A percentile compares a stretch with the other conserved stretches of the same genome.
phyloP scores from a whole-genome alignment of 2,888 invertebrate species.

The Linyphia triangularis region DNA sequence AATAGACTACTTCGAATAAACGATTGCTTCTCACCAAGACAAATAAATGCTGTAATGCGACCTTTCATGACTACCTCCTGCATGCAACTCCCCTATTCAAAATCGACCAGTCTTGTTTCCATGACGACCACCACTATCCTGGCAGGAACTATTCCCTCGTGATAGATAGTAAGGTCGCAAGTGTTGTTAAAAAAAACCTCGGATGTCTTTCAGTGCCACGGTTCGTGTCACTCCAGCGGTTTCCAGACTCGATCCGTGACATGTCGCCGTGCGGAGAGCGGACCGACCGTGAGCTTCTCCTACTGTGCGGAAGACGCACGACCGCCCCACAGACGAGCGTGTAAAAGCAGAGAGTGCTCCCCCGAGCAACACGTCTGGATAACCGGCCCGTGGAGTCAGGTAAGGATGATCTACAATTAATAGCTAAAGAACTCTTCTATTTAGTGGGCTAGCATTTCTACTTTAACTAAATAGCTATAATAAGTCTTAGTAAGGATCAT shows the following conservation, averaged over 20 bases:
- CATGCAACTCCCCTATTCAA: too few species aligned
- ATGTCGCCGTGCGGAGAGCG: conserved; percentile 16
- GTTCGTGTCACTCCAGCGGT: conserved; percentile 31
- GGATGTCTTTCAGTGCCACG: conserved; percentile 50
- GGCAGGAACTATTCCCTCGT: neutral
- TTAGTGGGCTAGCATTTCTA: neutral
- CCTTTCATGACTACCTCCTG: too few species aligned
- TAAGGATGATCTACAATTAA: neutral
- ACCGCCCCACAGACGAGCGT: conserved; percentile 46
- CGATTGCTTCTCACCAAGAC: too few species aligned
- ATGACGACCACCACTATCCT: too few species aligned
- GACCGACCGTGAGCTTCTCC: conserved; percentile 38
- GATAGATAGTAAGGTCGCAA: neutral
- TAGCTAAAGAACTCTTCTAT: neutral
- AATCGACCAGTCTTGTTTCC: too few species aligned
- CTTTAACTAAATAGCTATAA: neutral
- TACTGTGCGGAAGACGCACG: conserved; percentile 19
- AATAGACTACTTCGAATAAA: too few species aligned
- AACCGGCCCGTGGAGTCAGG: conserved; percentile 39
- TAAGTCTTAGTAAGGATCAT: too few species aligned
- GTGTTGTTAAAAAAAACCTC: neutral
- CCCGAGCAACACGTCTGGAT: conserved; percentile 3
- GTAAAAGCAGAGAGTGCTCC: conserved; percentile 37
- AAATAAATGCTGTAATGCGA: too few species aligned
- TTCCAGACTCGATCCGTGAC: conserved; percentile 64